Base-by-base conservation (phyloP, 2,797 vertebrate species). In the Myiothlypis coronata region DNA sequence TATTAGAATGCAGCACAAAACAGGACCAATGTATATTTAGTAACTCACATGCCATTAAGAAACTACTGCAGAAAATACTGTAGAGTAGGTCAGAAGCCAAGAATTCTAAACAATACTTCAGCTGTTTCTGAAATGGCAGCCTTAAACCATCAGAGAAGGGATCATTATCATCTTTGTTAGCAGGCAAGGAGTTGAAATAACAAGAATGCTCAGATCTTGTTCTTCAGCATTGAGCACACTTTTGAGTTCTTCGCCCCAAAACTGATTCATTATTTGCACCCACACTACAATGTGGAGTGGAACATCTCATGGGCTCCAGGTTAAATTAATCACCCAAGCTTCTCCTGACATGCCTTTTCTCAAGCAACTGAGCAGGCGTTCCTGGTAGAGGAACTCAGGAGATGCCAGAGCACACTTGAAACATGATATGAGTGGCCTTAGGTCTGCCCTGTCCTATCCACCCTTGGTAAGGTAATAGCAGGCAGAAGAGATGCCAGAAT, bases 11-110 rank as follows among this genome's bases (percentile, higher is more conserved):
- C 13, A 55, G 35, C n/a, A 65, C 7, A 49, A 56, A 86, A 27
- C 0, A 0, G 17, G 50, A 68, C 26, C 35, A 49, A 60, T 3
- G 19, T 3, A 18, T 65, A 46, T 53, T 83, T 63, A 57, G 19
- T 47, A 70, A 39, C 22, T 64, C 20, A 46, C 7, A 34, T 8
- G n/a, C 5, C 16, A 3, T n/a, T 37, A 67, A 67, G 16, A 21
- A 72, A 23, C 8, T 78, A 17, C 27, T 79, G 43, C 24, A 70
- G n/a, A 77, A 88, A 65, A 59, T 47, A 74, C 6, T 44, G 5
- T 18, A 41, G 12, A 86, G 27, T 6, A 39, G 23, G 21, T 61
- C 46, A 85, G 55, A 95, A 83, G 50, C 3, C 4, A 23, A 49
- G 28, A 61, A 64, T 47, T 37, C 49, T 41, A 78, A 85, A 19